These are phyloP conservation scores for Seira musarum DNA, from an alignment of 2,888 invertebrate genomes.

Conservation along the genomic window DNA sequence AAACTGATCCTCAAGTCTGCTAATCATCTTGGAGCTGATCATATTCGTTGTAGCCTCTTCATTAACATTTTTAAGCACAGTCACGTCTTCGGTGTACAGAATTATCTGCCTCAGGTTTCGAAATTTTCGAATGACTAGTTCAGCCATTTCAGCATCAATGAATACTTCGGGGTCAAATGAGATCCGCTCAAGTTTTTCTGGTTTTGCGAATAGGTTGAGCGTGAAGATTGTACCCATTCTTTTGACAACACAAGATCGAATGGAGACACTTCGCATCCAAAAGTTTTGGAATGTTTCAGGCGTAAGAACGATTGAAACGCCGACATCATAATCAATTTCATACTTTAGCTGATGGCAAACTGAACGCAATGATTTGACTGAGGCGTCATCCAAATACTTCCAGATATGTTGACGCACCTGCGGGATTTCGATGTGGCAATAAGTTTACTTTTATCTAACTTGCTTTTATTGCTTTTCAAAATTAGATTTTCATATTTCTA, in stretches of 20 bases:
- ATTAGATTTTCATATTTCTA: too few relatives aligned
- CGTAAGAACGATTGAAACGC: slow-evolving; percentile 25
- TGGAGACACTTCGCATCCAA: slow-evolving; percentile 51
- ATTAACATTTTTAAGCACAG: slow-evolving; percentile 10
- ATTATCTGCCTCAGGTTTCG: slow-evolving; percentile 36
- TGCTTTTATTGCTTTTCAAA: too few relatives aligned
- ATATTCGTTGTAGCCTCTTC: slow-evolving; percentile 26
- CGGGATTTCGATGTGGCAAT: too few relatives aligned
- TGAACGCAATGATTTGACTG: slow-evolving; percentile 34
- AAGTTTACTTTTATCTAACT: too few relatives aligned
- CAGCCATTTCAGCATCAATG: slow-evolving; percentile 41
- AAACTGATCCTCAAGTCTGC: slow-evolving; percentile 43
- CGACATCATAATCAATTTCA: slow-evolving; percentile 57
- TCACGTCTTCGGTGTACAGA: slow-evolving; percentile 42
- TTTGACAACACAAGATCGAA: slow-evolving; percentile 43
- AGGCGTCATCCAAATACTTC: slow-evolving; percentile 39
- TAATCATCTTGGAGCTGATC: slow-evolving; percentile 32
- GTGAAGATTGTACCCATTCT: slow-evolving; percentile 30
- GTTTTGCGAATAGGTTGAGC: slow-evolving; percentile 39
- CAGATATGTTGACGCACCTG: slow-evolving; percentile 42
- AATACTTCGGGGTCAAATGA: slow-evolving; percentile 32
- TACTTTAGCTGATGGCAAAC: slow-evolving; percentile 43
- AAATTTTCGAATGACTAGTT: slow-evolving; percentile 45
- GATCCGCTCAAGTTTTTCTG: slow-evolving; percentile 44
- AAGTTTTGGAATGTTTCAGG: slow-evolving; percentile 13